These are phyloP conservation scores for Leptinotarsa rubiginosa DNA, from an alignment of 2,888 invertebrate genomes.

Conservation along the genomic window DNA sequence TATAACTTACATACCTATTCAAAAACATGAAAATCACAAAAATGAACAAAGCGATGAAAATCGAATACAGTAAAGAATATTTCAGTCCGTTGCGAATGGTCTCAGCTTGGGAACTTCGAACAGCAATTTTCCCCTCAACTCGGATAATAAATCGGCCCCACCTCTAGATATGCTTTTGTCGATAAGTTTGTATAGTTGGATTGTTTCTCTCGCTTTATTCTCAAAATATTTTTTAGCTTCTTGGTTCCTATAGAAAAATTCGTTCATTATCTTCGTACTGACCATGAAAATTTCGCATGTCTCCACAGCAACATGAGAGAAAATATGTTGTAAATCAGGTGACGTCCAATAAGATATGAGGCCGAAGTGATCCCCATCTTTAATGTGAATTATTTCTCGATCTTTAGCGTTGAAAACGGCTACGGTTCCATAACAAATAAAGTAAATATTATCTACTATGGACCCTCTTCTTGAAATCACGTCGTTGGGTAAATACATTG, in stretches of 20 bases:
- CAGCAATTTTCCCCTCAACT: not conserved
- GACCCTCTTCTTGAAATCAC: not conserved
- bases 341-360: constrained; percentile 5
- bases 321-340: not conserved
- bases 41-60: not conserved
- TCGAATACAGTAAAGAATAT: not conserved
- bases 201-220: not conserved
- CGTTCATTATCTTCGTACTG: not conserved
- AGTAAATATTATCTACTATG: not conserved
- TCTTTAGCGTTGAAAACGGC: not conserved
- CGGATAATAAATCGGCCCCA: not conserved
- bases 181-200: not conserved
- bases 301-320: not conserved
- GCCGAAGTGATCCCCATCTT: constrained; percentile 4
- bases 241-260: not conserved
- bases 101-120: not conserved
- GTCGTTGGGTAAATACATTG: not conserved
- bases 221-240: not conserved
- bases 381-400: not conserved
- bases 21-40: not conserved
- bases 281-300: not conserved
- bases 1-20: no score
- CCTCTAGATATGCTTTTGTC: not conserved
- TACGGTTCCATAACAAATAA: constrained; percentile 8
- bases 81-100: not conserved